Conservation (phyloP, 1,140 invertebrate species). For the Drosophila carrolli region DNA sequence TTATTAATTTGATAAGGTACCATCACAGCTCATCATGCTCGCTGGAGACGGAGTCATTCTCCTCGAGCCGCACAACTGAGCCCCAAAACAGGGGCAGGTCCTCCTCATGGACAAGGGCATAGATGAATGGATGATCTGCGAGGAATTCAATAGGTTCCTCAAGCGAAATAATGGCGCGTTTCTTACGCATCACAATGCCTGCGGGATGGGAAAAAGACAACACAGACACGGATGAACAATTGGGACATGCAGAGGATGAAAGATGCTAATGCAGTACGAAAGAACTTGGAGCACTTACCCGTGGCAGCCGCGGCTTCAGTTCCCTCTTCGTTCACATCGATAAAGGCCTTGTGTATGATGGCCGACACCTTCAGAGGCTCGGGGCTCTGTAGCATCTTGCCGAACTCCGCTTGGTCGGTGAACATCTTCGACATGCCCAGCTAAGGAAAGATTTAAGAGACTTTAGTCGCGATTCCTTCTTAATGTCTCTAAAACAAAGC, state of each 20-base stretch:
- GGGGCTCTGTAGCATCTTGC: constrained; percentile 86
- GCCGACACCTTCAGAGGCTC: constrained; percentile 85
- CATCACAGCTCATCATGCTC: constrained; percentile 62
- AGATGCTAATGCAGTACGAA: neutral
- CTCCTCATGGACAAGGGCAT: constrained; percentile 54
- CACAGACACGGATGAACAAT: constrained; percentile 33
- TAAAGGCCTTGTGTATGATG: constrained; percentile 86
- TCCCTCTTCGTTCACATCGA: constrained; percentile 87
- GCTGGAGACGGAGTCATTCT: constrained; percentile 4
- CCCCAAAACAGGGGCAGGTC: constrained; percentile 59
- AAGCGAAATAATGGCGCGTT: constrained; percentile 49
- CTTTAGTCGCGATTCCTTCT: neutral
- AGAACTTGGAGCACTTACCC: constrained; percentile 59
- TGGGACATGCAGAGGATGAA: constrained; percentile 19
- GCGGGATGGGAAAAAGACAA: constrained; percentile 47
- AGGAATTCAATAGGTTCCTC: constrained; percentile 56
- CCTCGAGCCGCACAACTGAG: constrained; percentile 50
- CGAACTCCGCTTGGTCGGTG: constrained; percentile 86
- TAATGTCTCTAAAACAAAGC: neutral
- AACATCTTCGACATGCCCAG: constrained; percentile 87
- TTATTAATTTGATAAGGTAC: constrained; percentile 32
- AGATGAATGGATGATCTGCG: constrained; percentile 79
- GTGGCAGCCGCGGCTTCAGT: constrained; percentile 86
- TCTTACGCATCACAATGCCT: constrained; percentile 31
- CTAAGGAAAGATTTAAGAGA: constrained; percentile 59